Evolutionary conservation across 64 coral and sea anemone species (phyloP).

Genomic region (Hydrozoanthus tunicans): DNA sequence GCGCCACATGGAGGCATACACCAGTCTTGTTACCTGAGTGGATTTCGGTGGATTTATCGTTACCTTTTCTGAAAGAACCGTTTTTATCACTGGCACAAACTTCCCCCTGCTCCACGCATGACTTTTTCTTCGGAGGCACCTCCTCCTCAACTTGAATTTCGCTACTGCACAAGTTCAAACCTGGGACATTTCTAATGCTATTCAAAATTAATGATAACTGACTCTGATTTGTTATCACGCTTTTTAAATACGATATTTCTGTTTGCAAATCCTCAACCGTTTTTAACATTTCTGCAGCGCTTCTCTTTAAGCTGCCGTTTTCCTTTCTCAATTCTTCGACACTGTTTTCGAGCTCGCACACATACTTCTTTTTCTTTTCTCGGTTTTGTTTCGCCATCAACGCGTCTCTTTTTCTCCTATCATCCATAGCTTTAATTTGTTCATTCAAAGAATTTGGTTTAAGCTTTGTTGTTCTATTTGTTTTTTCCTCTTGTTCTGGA

Average conservation of each 20-base stretch:
- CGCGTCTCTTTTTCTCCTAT: constrained; percentile 56
- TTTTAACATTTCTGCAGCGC: constrained; percentile 8
- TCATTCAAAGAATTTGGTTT: constrained; percentile 20
- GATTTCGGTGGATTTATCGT: constrained; percentile 6
- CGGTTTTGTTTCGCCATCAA: constrained; percentile 57
- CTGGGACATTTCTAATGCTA: constrained; percentile 54
- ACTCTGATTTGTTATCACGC: constrained; percentile 84
- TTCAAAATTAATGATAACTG: constrained; percentile 77
- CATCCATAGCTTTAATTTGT: constrained; percentile 28
- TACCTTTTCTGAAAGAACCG: constrained; percentile 33
- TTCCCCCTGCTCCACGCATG: neutral
- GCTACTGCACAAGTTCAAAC: constrained; percentile 62
- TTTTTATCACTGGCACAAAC: constrained; percentile 20
- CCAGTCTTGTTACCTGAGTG: constrained; percentile 26
- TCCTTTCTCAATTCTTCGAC: constrained; percentile 61
- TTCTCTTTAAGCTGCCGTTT: constrained; percentile 51
- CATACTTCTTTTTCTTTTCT: constrained; percentile 80
- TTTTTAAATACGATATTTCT: constrained; percentile 83
- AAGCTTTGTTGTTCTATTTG: neutral
- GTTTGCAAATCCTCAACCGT: constrained; percentile 52
- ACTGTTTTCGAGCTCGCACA: constrained; percentile 68
- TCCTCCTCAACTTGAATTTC: constrained; percentile 38
- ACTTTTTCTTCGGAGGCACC: constrained; percentile 40
- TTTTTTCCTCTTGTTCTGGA: neutral
- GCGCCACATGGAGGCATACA: constrained; percentile 86